phyloP scores from a whole-genome alignment of 2,888 invertebrate genomes.

The Portevinia maculata region DNA sequence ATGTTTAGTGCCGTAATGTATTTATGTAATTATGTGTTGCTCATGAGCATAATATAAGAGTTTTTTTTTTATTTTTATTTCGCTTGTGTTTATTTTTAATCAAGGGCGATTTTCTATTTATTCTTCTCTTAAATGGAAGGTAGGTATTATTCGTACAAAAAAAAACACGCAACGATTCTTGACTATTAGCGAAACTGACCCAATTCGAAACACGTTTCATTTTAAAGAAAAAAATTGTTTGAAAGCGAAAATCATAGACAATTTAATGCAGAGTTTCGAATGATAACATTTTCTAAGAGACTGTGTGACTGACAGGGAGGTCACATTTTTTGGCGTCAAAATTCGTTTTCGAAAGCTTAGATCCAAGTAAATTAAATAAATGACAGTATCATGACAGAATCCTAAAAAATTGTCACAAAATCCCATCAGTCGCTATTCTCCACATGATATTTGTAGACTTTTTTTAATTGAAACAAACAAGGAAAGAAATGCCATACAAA shows the following conservation, averaged over 20 bases:
- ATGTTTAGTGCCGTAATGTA: slow-evolving; percentile 43
- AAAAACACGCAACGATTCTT: background rate
- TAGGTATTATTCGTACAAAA: background rate
- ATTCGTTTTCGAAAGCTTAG: too few relatives aligned
- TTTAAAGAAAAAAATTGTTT: background rate
- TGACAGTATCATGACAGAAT: too few relatives aligned
- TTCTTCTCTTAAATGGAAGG: slow-evolving; percentile 8
- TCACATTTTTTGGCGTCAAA: too few relatives aligned
- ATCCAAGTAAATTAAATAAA: too few relatives aligned
- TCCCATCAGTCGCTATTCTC: background rate
- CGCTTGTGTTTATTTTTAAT: slow-evolving; percentile 24
- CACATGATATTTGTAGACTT: background rate
- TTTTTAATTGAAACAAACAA: background rate
- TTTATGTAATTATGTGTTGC: slow-evolving; percentile 23
- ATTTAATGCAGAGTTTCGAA: too few relatives aligned
- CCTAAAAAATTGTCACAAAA: background rate
- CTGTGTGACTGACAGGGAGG: too few relatives aligned
- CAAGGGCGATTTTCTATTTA: slow-evolving; percentile 21
- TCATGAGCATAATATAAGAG: background rate
- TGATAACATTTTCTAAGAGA: too few relatives aligned
- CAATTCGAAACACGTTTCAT: background rate
- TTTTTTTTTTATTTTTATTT: slow-evolving; percentile 10
- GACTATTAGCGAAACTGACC: background rate
- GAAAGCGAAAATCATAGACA: background rate
- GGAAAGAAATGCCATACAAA: background rate